Percentiles rank a stretch among this genome's conserved stretches.
These are phyloP conservation scores for Clostera curtula DNA, from an alignment of 2,888 invertebrate species.

Conservation along the genomic window DNA sequence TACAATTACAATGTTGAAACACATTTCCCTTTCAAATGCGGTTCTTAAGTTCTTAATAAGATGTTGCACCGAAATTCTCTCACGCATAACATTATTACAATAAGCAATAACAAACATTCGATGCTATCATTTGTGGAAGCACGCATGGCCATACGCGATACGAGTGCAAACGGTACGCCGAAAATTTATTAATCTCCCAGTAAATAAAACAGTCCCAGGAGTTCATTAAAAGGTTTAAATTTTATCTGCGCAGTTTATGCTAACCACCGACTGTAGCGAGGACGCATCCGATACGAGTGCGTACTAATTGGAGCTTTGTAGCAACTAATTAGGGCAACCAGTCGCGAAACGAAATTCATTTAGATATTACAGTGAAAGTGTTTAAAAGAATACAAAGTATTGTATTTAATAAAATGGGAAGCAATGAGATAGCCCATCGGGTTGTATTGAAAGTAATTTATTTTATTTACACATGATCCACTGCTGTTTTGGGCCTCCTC, in stretches of 20 bases:
- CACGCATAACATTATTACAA: background rate
- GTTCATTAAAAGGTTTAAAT: slow-evolving; percentile 63
- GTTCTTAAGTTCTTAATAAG: too few species aligned
- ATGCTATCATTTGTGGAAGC: slow-evolving; percentile 29
- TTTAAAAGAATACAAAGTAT: slow-evolving; percentile 21
- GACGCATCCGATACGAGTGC: slow-evolving; percentile 46
- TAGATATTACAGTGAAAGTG: slow-evolving; percentile 33
- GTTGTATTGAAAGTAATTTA: too few species aligned
- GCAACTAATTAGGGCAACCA: slow-evolving; percentile 62
- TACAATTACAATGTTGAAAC: too few species aligned
- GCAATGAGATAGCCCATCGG: slow-evolving; percentile 2
- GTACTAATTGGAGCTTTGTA: slow-evolving; percentile 60
- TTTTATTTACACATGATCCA: too few species aligned
- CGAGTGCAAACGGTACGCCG: slow-evolving; percentile 32
- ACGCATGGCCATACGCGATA: slow-evolving; percentile 24
- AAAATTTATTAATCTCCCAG: slow-evolving; percentile 46
- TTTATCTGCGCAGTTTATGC: slow-evolving; percentile 62
- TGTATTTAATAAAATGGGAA: too few species aligned
- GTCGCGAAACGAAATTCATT: slow-evolving; percentile 38
- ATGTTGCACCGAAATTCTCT: background rate
- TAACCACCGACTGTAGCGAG: slow-evolving; percentile 41
- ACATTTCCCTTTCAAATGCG: too few species aligned
- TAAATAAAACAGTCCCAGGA: slow-evolving; percentile 55
- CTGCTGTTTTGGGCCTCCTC: too few species aligned
- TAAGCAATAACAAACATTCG: slow-evolving; percentile 12